Evolutionary conservation across 2,113 vertebrate genomes (phyloP).

Genomic region (Sula dactylatra): DNA sequence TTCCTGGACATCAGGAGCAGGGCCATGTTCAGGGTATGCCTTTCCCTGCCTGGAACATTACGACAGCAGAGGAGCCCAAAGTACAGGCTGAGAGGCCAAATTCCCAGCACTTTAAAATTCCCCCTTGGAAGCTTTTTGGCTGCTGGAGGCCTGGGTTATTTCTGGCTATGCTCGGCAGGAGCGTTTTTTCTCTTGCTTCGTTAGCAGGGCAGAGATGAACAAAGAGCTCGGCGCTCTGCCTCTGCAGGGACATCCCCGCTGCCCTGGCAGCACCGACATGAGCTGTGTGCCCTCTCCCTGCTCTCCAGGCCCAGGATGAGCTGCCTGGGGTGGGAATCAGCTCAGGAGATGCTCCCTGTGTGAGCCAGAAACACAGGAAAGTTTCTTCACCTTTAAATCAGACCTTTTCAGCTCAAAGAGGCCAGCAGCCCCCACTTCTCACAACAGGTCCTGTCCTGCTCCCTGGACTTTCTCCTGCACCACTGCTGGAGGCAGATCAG

Average conservation of each 20-base stretch:
- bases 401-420: not conserved
- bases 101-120: slow-evolving; percentile 58
- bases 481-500: not conserved
- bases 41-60: not conserved
- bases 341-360: not conserved
- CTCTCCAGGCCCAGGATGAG: not conserved
- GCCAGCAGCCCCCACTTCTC: not conserved
- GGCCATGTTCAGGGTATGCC: not conserved
- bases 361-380: not conserved
- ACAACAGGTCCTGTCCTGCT: not conserved
- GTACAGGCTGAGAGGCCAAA: slow-evolving; percentile 43
- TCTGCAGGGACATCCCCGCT: not conserved
- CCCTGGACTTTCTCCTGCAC: not conserved
- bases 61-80: not conserved
- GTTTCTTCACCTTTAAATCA: not conserved
- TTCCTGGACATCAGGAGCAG: not conserved
- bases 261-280: not conserved
- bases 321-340: not conserved
- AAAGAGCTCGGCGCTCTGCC: slow-evolving; percentile 4
- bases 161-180: slow-evolving; percentile 38
- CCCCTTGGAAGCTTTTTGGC: slow-evolving; percentile 59
- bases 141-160: slow-evolving; percentile 52
- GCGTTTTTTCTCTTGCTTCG: slow-evolving; percentile 15
- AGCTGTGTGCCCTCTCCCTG: not conserved
- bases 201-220: not conserved